phyloP scores from a whole-genome alignment of 2,888 invertebrate genomes.

The Metalampra italica region DNA sequence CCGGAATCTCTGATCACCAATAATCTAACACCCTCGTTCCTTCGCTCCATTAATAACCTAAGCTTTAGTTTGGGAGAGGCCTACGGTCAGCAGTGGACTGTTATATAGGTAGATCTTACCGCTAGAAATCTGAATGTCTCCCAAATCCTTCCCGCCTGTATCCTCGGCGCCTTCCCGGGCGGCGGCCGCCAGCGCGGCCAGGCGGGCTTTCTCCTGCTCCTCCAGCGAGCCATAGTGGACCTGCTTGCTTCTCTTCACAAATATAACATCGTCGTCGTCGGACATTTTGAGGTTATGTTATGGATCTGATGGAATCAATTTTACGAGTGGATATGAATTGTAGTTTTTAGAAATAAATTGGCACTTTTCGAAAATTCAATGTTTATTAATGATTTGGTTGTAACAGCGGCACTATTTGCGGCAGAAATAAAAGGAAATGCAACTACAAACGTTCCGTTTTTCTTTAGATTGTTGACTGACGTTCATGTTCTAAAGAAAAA shows the following conservation, averaged over 20 bases:
- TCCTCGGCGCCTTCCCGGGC: constrained; percentile 81
- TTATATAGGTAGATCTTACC: constrained; percentile 67
- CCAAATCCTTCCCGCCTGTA: constrained; percentile 78
- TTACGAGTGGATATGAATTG: neutral
- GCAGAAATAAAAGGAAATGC: too few relatives aligned
- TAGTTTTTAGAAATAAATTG: too few relatives aligned
- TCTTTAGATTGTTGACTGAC: too few relatives aligned
- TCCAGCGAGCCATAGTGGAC: constrained; percentile 95
- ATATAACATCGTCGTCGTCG: constrained; percentile 88
- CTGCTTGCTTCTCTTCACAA: constrained; percentile 85
- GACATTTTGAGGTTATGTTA: constrained; percentile 81
- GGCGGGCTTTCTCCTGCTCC: constrained; percentile 86
- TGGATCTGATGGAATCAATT: neutral
- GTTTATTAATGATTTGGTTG: too few relatives aligned
- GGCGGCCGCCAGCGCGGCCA: constrained; percentile 77
- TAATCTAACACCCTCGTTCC: too few relatives aligned
- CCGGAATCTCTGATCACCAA: too few relatives aligned
- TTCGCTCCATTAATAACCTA: too few relatives aligned
- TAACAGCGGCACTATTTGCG: neutral
- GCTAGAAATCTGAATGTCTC: constrained; percentile 83
- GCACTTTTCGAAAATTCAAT: too few relatives aligned
- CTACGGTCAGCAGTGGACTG: too few relatives aligned
- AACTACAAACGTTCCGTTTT: neutral
- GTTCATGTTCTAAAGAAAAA: too few relatives aligned
- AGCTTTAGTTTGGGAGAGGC: too few relatives aligned